These are phyloP conservation scores for Ctenicera cuprea DNA, from an alignment of 2,888 invertebrate species.

Conservation along the genomic window DNA sequence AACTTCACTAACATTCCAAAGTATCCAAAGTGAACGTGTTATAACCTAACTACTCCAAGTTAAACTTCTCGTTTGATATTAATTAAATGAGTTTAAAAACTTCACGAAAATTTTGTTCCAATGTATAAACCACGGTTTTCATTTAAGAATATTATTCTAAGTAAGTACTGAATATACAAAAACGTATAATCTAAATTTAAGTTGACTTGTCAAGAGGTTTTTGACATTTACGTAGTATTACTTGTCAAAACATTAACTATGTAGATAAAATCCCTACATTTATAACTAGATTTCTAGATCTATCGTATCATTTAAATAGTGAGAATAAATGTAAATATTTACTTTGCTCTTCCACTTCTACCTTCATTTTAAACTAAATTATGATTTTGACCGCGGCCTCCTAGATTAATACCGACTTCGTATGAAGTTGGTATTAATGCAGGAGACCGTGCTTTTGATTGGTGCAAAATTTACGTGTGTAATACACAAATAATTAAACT, in stretches of 20 bases:
- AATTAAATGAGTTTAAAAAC: slow-evolving; percentile 55
- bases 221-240: slow-evolving; percentile 40
- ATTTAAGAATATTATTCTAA: slow-evolving; percentile 66
- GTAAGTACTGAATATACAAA: slow-evolving; percentile 60
- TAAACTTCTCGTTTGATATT: slow-evolving; percentile 39
- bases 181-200: slow-evolving; percentile 43
- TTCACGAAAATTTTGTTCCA: slow-evolving; percentile 57
- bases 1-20: slow-evolving; percentile 58
- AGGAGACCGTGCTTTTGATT: no score
- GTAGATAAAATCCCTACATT: slow-evolving; percentile 20
- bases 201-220: slow-evolving; percentile 40
- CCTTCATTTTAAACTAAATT: no score
- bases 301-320: slow-evolving; percentile 15
- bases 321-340: slow-evolving; percentile 2
- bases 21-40: slow-evolving; percentile 57
- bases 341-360: background rate
- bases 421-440: no score
- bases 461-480: no score
- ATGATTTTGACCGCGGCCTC: no score
- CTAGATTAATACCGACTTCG: no score
- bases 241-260: slow-evolving; percentile 4
- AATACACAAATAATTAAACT: no score
- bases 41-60: slow-evolving; percentile 61
- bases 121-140: slow-evolving; percentile 67
- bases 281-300: slow-evolving; percentile 7